A percentile compares a stretch with the other conserved stretches of the same genome.
Conservation (phyloP, 2,888 invertebrate species). For the Ceramica pisi region DNA sequence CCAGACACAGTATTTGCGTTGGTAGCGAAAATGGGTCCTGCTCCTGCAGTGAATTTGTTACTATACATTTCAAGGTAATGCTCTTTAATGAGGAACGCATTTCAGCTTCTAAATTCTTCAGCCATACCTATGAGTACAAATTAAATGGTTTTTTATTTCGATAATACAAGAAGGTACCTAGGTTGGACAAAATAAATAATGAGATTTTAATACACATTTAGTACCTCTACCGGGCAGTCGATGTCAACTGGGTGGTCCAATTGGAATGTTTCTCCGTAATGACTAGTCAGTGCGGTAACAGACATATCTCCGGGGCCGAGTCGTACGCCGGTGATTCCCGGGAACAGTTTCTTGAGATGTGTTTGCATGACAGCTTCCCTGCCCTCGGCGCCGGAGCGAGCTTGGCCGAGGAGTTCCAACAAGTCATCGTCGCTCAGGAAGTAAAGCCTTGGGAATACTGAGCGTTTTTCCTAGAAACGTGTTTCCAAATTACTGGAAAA, state of each 20-base stretch:
- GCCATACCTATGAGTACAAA: conserved; percentile 91
- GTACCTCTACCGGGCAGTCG: conserved; percentile 94
- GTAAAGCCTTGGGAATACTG: conserved; percentile 98
- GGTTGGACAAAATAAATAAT: not conserved
- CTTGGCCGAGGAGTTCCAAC: conserved; percentile 98
- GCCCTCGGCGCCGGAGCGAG: conserved; percentile 92
- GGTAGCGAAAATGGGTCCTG: conserved; percentile 91
- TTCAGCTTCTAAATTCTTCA: conserved; percentile 94
- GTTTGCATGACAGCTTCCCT: conserved; percentile 96
- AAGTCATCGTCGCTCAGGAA: conserved; percentile 99
- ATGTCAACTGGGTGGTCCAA: conserved; percentile 93
- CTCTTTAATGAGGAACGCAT: conserved; percentile 94
- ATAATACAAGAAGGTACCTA: too few species aligned
- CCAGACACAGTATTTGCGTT: conserved; percentile 95
- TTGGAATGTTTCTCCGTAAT: conserved; percentile 94
- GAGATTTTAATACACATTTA: not conserved
- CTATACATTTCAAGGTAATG: conserved; percentile 91
- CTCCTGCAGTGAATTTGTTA: conserved; percentile 86
- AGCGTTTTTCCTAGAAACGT: conserved; percentile 95
- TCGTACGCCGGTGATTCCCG: conserved; percentile 95
- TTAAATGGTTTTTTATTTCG: not conserved
- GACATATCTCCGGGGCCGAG: conserved; percentile 90
- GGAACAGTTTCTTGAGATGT: conserved; percentile 98
- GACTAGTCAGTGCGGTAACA: conserved; percentile 93
- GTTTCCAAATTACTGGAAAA: not conserved